Base-by-base conservation (phyloP, 2,113 vertebrate species). In the Neofelis nebulosa region DNA sequence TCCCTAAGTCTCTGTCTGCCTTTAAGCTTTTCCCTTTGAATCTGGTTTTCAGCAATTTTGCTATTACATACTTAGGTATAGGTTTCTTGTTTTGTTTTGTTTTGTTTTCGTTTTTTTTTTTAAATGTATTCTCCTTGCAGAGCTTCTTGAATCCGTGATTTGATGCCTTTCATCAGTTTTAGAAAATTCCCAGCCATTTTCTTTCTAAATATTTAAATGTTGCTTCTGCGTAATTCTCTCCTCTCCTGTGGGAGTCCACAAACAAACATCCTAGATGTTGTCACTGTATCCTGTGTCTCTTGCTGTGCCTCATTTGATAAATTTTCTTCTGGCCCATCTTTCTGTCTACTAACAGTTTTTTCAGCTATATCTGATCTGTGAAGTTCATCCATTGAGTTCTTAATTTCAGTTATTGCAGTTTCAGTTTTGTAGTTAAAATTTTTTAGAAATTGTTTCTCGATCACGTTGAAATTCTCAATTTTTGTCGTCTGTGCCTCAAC, bases 351-450 rank as follows among this genome's bases (percentile, higher is more conserved):
- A 8, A 81, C 63, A 45, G 6, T 52, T 91, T 91, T 63, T 89
- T 66, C 55, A 33, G 23, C 31, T 81, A 1, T 82, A 41, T 10
- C 9, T 66, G 52, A 9, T 71, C 29, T 90, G 5, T 31, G 78
- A 90, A 71, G 23, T 57, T n/a, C 11, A 45, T 71, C 5, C 16
- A 38, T 36, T 36, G 36, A 83, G 7, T 84, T 93, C 23, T 92
- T 93, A 69, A 71, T 95, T 65, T 74, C n/a, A 78, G 68, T 80
- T 90, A 15, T 36, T 76, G 25, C 36, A 31, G 19, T 78, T 94
- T 78, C 45, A 91, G 25, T 61, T 85, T 73, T 84, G 33, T 93
- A 76, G 96, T 93, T 80, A 41, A 86, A 87, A 87, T 68, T 81
- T 14, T 90, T 55, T 2, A n/a, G 25, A 41, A 38, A 5, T 71